A percentile compares a stretch with the other conserved stretches of the same genome.
phyloP scores from a whole-genome alignment of 2,888 invertebrate genomes.

The Drosophila merina region DNA sequence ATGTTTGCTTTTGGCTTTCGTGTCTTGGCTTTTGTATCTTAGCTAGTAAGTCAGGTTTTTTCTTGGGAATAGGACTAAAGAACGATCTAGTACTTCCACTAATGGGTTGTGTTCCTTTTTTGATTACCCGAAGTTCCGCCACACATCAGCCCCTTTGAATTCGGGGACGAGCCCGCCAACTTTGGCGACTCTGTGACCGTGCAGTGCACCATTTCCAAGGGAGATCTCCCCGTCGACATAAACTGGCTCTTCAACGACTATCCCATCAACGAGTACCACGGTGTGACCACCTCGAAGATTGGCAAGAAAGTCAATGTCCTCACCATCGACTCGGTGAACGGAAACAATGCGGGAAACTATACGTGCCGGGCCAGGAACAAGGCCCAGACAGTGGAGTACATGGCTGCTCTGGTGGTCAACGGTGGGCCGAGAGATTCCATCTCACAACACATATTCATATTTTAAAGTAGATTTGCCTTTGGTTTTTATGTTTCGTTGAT shows the following conservation, averaged over 20 bases:
- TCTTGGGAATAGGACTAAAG: not conserved
- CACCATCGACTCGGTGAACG: conserved; percentile 86
- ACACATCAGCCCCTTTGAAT: conserved; percentile 85
- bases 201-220: conserved; percentile 87
- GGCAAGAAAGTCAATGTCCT: conserved; percentile 85
- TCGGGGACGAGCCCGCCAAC: conserved; percentile 86
- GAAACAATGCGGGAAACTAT: conserved; percentile 86
- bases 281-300: conserved; percentile 84
- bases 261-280: conserved; percentile 86
- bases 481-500: conserved; percentile 19
- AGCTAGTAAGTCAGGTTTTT: not conserved
- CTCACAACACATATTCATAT: conserved; percentile 20
- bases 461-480: conserved; percentile 17
- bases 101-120: not conserved
- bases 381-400: conserved; percentile 85
- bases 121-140: conserved; percentile 81
- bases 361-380: conserved; percentile 86
- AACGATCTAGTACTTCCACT: not conserved
- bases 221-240: conserved; percentile 88
- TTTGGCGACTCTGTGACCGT: conserved; percentile 87
- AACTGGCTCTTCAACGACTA: conserved; percentile 88
- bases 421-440: conserved; percentile 78
- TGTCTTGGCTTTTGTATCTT: conserved; percentile 44
- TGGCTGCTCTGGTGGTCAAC: conserved; percentile 85
- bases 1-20: conserved; percentile 36